phyloP scores from a whole-genome alignment of 2,888 invertebrate species.

The Glyphotaelius pellucidus region DNA sequence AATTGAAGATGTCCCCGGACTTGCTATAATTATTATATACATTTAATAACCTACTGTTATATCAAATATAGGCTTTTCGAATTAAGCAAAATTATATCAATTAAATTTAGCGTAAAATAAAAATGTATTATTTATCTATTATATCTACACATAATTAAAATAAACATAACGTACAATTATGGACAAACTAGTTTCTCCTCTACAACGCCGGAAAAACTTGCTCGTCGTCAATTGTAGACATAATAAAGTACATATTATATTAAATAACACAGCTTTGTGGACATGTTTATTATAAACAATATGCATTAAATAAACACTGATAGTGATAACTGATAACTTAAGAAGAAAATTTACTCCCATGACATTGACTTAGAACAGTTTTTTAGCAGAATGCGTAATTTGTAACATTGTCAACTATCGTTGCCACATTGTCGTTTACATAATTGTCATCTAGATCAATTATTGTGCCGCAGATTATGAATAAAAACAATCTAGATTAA shows the following conservation, averaged over 20 bases:
- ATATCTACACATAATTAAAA: not conserved
- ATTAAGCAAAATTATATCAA: not conserved
- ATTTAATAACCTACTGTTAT: no score
- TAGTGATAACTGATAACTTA: not conserved
- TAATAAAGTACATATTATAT: not conserved
- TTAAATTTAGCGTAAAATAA: not conserved
- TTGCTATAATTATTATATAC: no score
- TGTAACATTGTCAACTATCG: not conserved
- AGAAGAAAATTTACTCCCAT: not conserved
- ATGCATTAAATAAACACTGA: slow-evolving; percentile 14
- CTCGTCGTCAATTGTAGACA: not conserved
- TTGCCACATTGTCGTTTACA: no score
- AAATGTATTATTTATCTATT: not conserved
- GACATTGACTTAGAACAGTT: not conserved
- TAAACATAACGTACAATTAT: not conserved
- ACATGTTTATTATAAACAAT: not conserved
- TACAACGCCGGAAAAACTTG: not conserved
- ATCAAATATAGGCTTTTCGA: no score
- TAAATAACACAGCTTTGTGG: not conserved
- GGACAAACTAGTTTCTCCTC: not conserved
- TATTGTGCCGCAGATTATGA: not conserved
- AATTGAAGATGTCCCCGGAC: no score
- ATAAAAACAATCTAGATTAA: not conserved
- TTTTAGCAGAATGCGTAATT: not conserved
- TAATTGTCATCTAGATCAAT: no score